A percentile compares a stretch with the other conserved stretches of the same genome.
These are phyloP conservation scores for Ptilodon capucinus DNA, from an alignment of 2,888 invertebrate species.

Conservation along the genomic window DNA sequence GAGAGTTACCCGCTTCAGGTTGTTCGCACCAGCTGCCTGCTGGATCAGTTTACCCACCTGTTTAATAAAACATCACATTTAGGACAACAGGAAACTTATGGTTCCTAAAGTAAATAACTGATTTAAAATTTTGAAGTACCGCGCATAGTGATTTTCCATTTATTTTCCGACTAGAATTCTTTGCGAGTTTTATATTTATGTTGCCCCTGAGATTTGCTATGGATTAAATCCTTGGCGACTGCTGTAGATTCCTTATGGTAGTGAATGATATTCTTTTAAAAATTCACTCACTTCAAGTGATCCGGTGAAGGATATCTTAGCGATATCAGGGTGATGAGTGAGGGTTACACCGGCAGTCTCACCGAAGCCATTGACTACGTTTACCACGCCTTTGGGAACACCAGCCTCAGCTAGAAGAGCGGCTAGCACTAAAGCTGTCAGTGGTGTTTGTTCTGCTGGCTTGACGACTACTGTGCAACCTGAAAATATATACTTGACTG, in stretches of 20 bases:
- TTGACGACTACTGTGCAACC: conserved; percentile 94
- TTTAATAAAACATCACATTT: background rate
- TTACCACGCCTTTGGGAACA: conserved; percentile 94
- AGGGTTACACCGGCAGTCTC: conserved; percentile 88
- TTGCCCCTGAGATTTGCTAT: too few species aligned
- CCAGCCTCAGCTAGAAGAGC: conserved; percentile 92
- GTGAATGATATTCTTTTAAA: too few species aligned
- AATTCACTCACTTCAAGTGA: conserved; percentile 73
- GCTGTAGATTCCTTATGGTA: background rate
- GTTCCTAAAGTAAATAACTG: too few species aligned
- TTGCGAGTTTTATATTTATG: too few species aligned
- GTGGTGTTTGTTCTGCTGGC: conserved; percentile 96
- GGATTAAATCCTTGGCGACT: too few species aligned
- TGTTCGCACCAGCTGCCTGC: conserved; percentile 89
- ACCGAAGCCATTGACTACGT: conserved; percentile 94
- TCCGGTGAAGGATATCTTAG: conserved; percentile 91
- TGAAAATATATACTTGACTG: conserved; percentile 16
- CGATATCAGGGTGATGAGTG: conserved; percentile 87
- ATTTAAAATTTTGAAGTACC: too few species aligned
- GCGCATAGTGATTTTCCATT: too few species aligned
- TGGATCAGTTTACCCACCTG: conserved; percentile 82
- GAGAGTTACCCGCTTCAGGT: conserved; percentile 90
- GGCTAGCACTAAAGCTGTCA: conserved; percentile 93
- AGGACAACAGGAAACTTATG: too few species aligned
- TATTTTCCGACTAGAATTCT: too few species aligned